These are phyloP conservation scores for Coregonus ussuriensis DNA, from an alignment of 2,797 vertebrate species.

Conservation along the genomic window DNA sequence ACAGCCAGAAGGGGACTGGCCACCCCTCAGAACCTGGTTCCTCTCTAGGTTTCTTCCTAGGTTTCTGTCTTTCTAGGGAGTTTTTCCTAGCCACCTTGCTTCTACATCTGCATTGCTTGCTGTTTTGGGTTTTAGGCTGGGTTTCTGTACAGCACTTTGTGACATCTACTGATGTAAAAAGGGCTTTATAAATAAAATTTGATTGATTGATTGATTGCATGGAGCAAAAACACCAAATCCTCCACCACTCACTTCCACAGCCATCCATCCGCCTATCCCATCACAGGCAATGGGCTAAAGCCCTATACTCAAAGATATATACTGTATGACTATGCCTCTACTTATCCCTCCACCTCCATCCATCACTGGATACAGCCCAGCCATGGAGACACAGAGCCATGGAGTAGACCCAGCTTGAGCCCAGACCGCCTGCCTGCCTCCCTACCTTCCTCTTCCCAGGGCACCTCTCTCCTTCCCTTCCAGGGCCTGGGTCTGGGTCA, in stretches of 20 bases:
- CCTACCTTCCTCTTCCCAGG: slow-evolving; percentile 38
- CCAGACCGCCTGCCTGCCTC: background rate
- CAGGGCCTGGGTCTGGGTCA: slow-evolving; percentile 82
- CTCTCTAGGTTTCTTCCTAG: no score
- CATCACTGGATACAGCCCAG: slow-evolving; percentile 5
- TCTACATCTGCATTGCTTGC: no score
- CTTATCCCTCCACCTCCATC: slow-evolving; percentile 26
- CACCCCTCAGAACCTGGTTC: no score
- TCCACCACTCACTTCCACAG: background rate
- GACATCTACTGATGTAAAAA: no score
- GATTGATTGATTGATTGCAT: background rate
- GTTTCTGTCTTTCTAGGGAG: no score
- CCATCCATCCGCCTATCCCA: background rate
- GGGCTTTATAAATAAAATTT: no score
- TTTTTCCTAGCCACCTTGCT: no score
- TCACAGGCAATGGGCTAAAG: background rate
- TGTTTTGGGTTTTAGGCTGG: no score
- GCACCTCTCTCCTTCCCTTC: slow-evolving; percentile 42
- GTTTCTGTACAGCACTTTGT: no score
- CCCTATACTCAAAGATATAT: background rate
- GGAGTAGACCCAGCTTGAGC: slow-evolving; percentile 15
- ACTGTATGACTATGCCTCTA: background rate
- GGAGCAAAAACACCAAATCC: slow-evolving; percentile 41
- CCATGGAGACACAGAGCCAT: slow-evolving; percentile 46
- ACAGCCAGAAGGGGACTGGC: no score